Evolutionary conservation across 2,113 vertebrate species (phyloP), one percentile per base, ranked within the genome.

Genomic region (Phasianus colchicus): DNA sequence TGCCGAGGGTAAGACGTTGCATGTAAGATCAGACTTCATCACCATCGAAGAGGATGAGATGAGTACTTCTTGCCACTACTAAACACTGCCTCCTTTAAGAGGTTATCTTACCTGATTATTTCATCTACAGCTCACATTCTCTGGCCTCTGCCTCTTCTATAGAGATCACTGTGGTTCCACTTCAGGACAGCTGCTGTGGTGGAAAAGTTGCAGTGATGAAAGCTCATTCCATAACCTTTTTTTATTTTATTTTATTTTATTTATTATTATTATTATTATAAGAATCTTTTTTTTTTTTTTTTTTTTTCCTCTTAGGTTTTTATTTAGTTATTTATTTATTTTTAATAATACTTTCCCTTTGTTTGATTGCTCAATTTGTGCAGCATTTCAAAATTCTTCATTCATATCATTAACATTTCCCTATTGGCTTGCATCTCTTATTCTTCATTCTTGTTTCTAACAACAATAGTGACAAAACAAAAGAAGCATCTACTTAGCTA

Each of bases 161-260:
- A 86, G 40, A 50, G 82, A 67, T 3, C 27, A 43, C 48, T 22
- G 22, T 16, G 40, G 19, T 7, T 7, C 11, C 30, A 0, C 15
- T 48, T 6, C 9, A 3, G 48, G 40, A 66, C 0, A 36, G 2
- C 2, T 6, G 4, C 14, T 0, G 0, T 24, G 10, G 6, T 27
- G 10, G 10, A 43, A n/a, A 71, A 91, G 83, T 58, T 3, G 72
- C 55, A 58, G 11, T n/a, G 55, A 61, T 76, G 45, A 2, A 38
- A 90, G 4, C 9, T 89, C 20, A 36, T 16, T 52, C 7, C 1
- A 1, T 83, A 65, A 64, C 1, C 10, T 0, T 3, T 79, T 87
- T 60, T 30, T 2, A 43, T 63, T 54, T 36, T 36, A 36, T 79
- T 87, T 60, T 30, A 67, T 14, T 15, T 36, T 2, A 43, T 63